These are phyloP conservation scores for Microtus richardsoni DNA, from an alignment of 2,113 vertebrate species.

Conservation along the genomic window DNA sequence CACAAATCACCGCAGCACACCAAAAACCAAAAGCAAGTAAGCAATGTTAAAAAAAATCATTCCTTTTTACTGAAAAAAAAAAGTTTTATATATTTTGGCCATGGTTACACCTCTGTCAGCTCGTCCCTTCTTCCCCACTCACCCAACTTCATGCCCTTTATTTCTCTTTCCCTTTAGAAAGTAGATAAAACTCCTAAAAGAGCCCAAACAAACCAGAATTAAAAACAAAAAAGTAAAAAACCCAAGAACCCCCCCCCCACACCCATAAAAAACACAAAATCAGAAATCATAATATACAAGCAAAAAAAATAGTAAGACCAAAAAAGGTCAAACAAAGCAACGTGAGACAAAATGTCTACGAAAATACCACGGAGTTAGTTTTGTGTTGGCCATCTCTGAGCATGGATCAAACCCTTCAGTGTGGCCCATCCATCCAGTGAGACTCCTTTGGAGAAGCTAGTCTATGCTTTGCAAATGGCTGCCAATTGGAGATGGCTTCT, in stretches of 20 bases:
- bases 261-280: neutral
- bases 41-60: fast-evolving
- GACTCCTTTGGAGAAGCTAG: neutral
- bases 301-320: neutral
- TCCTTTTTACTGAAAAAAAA: neutral
- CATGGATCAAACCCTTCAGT: neutral
- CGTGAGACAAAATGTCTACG: neutral
- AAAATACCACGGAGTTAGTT: no score
- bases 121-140: neutral
- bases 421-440: neutral
- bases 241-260: no score
- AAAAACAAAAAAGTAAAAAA: neutral
- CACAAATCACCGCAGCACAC: neutral
- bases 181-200: fast-evolving
- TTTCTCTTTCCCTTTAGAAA: neutral
- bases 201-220: neutral
- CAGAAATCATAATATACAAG: no score
- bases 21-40: neutral
- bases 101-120: neutral
- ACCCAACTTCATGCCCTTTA: neutral
- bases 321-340: neutral
- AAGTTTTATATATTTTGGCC: neutral
- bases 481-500: neutral
- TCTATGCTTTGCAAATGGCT: neutral
- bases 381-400: neutral